Evolutionary conservation across 2,888 invertebrate genomes (phyloP).

Genomic region (Anthophora plumipes): DNA sequence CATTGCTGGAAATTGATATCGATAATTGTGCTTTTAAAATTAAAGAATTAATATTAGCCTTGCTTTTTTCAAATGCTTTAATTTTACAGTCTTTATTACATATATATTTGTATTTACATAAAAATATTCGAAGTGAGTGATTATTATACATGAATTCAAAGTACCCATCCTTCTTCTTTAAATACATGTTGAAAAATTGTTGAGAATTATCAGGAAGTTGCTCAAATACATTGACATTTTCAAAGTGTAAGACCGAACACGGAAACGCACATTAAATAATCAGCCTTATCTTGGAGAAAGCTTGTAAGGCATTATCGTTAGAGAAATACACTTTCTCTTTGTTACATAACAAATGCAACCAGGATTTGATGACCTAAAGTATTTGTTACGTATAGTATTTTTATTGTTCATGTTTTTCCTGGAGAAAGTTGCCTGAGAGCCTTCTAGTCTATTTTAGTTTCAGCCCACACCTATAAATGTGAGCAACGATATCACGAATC

Average conservation of each 20-base stretch:
- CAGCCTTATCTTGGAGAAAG: constrained; percentile 46
- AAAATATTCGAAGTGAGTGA: neutral
- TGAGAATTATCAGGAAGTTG: neutral
- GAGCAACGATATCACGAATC: neutral
- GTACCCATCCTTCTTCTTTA: neutral
- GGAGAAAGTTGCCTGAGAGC: constrained; percentile 57
- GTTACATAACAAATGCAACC: constrained; percentile 55
- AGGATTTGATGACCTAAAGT: constrained; percentile 33
- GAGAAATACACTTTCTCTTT: constrained; percentile 60
- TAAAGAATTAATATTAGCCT: no score
- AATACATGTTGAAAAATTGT: neutral
- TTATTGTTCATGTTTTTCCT: constrained; percentile 52
- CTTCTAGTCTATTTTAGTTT: constrained; percentile 4
- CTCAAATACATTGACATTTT: neutral
- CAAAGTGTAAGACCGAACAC: neutral
- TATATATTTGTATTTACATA: no score
- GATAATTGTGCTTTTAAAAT: no score
- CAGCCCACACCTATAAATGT: neutral
- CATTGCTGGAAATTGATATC: no score
- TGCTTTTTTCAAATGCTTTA: no score
- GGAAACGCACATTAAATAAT: constrained; percentile 20
- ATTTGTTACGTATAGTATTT: constrained; percentile 48
- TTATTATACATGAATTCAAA: neutral
- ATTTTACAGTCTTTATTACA: no score
- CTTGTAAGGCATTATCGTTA: constrained; percentile 15